Evolutionary conservation across 2,797 vertebrate species (phyloP), one percentile per base, ranked within the genome.

Genomic region (Rhinella marina): DNA sequence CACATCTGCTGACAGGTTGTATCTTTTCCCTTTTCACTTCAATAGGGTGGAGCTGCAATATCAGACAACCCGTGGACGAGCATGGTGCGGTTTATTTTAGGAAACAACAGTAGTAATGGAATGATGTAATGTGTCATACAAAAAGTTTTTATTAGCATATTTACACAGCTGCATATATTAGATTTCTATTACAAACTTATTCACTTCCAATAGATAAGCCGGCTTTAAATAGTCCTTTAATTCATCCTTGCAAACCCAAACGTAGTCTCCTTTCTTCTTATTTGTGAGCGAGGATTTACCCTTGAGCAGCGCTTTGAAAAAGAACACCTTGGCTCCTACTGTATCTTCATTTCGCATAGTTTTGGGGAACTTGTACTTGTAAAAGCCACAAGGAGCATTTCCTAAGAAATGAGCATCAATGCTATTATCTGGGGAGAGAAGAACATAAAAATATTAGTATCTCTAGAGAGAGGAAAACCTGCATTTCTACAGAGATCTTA

Each of bases 321-420:
- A 99, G 94, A 99, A 99, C 11, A 99, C 94, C 93, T 98, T 99
- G 87, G 93, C 95, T 88, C 98, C 98, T 0, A 96, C 2, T 0
- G 86, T 92, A 89, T 90, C 91, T 90, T 97, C 96, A 0, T 94
- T 96, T 90, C 93, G 95, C 82, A 93, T 0, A 3, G 94, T 94
- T 92, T 90, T 94, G 84, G 98, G 98, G 90, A 97, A 96, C 93
- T 96, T 98, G 93, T 97, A 99, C 93, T 98, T 98, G 95, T 99
- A 99, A 92, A 98, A 94, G 82, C 98, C 98, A 19, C 96, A 96
- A 0, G 98, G 98, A 0, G 97, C 95, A 52, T 98, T 99, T 84
- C 98, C 96, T 54, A 99, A 94, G 92, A 98, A 97, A 83, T 95
- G 96, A 27, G 96, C 96, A 91, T 96, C 93, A 91, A 96, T 86